Conservation (phyloP, 2,888 invertebrate species). For the Flexamia atlantica region DNA sequence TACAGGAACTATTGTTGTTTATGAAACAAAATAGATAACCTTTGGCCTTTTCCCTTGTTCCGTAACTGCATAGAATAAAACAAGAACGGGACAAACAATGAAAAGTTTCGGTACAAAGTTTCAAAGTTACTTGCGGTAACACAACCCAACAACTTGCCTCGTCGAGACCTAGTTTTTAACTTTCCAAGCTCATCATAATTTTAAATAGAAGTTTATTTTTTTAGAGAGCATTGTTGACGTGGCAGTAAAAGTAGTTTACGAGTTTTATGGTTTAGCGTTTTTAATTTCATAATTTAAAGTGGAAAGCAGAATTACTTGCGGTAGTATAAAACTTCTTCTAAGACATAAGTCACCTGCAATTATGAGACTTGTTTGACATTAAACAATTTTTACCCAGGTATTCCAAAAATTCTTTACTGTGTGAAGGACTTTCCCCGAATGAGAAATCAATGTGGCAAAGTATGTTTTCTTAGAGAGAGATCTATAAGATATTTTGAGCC, state of each 20-base stretch:
- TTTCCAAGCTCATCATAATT: conserved; percentile 27
- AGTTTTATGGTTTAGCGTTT: too few species aligned
- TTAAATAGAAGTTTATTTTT: conserved; percentile 20
- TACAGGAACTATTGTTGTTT: background rate
- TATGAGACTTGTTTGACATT: too few species aligned
- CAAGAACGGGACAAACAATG: conserved; percentile 24
- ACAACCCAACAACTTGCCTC: background rate
- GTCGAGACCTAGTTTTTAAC: conserved; percentile 20
- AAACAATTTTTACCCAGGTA: too few species aligned
- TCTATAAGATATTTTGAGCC: too few species aligned
- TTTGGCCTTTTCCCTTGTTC: background rate
- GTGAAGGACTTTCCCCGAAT: too few species aligned
- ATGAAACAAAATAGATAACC: background rate
- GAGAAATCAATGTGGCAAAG: too few species aligned
- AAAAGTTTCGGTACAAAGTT: conserved; percentile 13
- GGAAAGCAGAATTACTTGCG: too few species aligned
- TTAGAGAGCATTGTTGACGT: conserved; percentile 5
- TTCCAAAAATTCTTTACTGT: too few species aligned
- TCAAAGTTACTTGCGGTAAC: conserved; percentile 11
- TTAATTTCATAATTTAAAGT: too few species aligned
- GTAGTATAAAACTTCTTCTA: too few species aligned
- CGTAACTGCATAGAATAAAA: conserved; percentile 26
- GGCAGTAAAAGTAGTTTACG: conserved; percentile 10
- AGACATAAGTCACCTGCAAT: too few species aligned
- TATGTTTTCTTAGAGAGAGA: too few species aligned